phyloP scores from a whole-genome alignment of 2,888 invertebrate genomes.

The Neoitamus cyanurus region DNA sequence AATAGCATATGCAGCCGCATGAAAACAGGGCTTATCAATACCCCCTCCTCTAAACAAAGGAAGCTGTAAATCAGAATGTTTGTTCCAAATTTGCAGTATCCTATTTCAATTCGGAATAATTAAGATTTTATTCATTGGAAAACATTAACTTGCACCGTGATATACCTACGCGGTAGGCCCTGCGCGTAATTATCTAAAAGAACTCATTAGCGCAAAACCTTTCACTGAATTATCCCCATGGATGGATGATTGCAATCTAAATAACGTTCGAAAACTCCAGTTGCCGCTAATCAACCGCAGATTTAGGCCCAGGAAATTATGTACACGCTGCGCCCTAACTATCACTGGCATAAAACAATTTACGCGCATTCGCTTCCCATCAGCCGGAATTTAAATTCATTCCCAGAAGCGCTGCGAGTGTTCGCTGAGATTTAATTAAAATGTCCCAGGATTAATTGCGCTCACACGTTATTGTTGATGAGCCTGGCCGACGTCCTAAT shows the following conservation, averaged over 20 bases:
- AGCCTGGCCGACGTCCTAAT: constrained; percentile 31
- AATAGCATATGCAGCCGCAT: no score
- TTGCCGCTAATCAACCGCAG: constrained; percentile 26
- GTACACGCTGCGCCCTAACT: constrained; percentile 18
- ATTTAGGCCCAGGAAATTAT: constrained; percentile 28
- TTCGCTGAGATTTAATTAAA: constrained; percentile 34
- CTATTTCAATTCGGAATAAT: background rate
- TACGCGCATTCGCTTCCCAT: background rate
- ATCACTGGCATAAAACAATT: constrained; percentile 30
- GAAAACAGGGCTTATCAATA: no score
- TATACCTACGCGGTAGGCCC: background rate
- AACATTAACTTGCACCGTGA: background rate
- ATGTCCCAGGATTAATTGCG: constrained; percentile 37
- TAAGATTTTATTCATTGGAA: background rate
- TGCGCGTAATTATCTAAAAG: background rate
- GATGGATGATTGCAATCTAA: constrained; percentile 19
- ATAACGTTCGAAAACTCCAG: constrained; percentile 1
- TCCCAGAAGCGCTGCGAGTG: background rate
- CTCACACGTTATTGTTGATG: constrained; percentile 38
- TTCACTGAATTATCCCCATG: background rate
- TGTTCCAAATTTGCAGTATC: background rate
- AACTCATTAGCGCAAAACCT: background rate
- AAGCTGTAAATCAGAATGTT: background rate
- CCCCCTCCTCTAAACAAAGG: no score
- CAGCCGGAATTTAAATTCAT: constrained; percentile 23